These are phyloP conservation scores for Conus canariensis DNA, from an alignment of 2,888 invertebrate genomes.

Conservation along the genomic window DNA sequence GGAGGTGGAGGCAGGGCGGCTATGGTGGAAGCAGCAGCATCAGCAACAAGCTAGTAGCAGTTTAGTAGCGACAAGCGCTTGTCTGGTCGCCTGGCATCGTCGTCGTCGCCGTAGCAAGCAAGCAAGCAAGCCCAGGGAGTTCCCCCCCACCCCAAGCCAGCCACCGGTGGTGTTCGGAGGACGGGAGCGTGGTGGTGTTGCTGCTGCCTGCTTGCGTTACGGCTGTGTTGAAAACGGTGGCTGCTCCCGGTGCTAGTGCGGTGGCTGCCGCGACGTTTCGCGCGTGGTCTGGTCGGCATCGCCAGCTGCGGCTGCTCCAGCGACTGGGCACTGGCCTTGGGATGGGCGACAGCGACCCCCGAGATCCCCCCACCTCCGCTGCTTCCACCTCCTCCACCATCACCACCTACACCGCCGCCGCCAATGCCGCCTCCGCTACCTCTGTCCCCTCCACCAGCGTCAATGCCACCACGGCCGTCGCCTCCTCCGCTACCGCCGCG, in stretches of 20 bases:
- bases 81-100: no score
- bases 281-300: neutral
- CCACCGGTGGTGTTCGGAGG: neutral
- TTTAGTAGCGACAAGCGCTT: neutral
- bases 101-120: neutral
- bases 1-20: neutral
- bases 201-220: neutral
- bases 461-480: neutral
- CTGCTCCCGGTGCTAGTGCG: neutral
- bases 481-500: neutral
- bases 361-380: neutral
- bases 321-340: constrained; percentile 5
- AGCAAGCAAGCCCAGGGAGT: neutral
- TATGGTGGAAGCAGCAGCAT: neutral
- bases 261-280: neutral
- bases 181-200: no score
- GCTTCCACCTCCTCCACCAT: neutral
- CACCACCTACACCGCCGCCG: neutral
- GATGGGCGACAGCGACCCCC: neutral
- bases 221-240: neutral
- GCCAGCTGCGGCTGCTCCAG: neutral
- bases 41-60: neutral
- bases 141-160: neutral
- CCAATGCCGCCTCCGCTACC: neutral
- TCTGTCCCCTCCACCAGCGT: neutral